Evolutionary conservation across 1,140 invertebrate genomes (phyloP).

Genomic region (Drosophila rufa): DNA sequence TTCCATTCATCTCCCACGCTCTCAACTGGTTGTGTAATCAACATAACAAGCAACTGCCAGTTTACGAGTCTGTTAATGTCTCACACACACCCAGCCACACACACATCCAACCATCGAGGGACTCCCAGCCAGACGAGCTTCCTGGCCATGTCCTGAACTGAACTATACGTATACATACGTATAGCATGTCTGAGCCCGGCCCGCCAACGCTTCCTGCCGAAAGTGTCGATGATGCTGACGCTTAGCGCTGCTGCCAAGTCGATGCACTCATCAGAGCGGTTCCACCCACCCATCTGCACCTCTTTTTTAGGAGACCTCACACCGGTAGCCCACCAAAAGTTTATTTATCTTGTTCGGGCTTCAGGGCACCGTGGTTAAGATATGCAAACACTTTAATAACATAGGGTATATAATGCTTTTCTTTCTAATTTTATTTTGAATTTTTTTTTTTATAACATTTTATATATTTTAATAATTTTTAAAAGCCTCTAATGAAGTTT

Average conservation of each 20-base stretch:
- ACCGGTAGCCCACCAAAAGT: constrained; percentile 38
- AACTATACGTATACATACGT: constrained; percentile 16
- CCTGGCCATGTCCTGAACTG: constrained; percentile 66
- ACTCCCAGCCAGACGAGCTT: constrained; percentile 72
- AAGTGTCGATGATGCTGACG: constrained; percentile 69
- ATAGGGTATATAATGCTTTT: no score
- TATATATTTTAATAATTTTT: no score
- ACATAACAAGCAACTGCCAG: constrained; percentile 81
- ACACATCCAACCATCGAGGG: constrained; percentile 16
- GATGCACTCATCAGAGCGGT: constrained; percentile 75
- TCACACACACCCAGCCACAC: constrained; percentile 28
- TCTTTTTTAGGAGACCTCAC: constrained; percentile 1
- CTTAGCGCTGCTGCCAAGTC: constrained; percentile 64
- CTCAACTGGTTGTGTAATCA: constrained; percentile 67
- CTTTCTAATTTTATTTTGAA: no score
- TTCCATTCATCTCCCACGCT: constrained; percentile 41
- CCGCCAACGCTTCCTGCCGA: constrained; percentile 76
- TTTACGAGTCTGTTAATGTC: constrained; percentile 82
- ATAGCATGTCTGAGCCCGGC: constrained; percentile 55
- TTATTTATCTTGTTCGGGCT: constrained; percentile 69
- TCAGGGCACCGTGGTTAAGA: constrained; percentile 17
- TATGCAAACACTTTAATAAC: background rate
- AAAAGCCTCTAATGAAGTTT: no score
- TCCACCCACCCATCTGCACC: background rate
- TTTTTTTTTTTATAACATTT: background rate